These are phyloP conservation scores for Dipodomys ordii DNA, from an alignment of 2,113 vertebrate species.

Conservation along the genomic window DNA sequence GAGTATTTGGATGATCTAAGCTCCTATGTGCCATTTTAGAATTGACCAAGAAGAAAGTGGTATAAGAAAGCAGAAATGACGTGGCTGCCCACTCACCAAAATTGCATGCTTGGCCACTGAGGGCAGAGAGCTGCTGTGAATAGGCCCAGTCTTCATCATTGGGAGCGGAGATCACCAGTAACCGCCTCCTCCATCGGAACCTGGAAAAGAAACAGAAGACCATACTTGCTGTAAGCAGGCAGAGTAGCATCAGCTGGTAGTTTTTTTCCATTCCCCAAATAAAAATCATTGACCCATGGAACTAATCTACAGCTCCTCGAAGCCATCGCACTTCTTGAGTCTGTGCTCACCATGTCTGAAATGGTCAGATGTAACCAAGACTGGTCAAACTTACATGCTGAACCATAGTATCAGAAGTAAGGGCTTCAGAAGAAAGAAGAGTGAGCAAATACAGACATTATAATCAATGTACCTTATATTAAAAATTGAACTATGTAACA, in stretches of 20 bases:
- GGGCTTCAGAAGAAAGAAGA: neutral
- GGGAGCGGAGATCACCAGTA: conserved; percentile 97
- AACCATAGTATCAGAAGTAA: neutral
- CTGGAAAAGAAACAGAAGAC: conserved; percentile 84
- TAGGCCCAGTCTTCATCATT: conserved; percentile 98
- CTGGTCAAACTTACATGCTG: neutral
- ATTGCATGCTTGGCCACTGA: conserved; percentile 98
- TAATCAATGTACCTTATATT: too few species aligned
- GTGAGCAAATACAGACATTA: too few species aligned
- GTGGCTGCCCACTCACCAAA: conserved; percentile 91
- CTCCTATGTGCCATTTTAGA: conserved; percentile 63
- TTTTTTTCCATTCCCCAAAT: conserved; percentile 48
- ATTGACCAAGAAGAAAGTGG: conserved; percentile 72
- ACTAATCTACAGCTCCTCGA: neutral
- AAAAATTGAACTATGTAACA: too few species aligned
- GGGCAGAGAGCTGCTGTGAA: conserved; percentile 96
- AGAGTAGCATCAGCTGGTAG: neutral
- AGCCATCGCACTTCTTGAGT: neutral
- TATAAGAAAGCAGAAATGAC: conserved; percentile 61
- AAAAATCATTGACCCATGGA: neutral
- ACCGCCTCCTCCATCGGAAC: conserved; percentile 97
- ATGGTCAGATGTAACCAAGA: neutral
- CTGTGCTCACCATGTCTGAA: neutral
- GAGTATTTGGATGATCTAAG: conserved; percentile 55
- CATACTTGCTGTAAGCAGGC: neutral